These are phyloP conservation scores for Drosophila pachea DNA, from an alignment of 1,140 invertebrate genomes.

Conservation along the genomic window DNA sequence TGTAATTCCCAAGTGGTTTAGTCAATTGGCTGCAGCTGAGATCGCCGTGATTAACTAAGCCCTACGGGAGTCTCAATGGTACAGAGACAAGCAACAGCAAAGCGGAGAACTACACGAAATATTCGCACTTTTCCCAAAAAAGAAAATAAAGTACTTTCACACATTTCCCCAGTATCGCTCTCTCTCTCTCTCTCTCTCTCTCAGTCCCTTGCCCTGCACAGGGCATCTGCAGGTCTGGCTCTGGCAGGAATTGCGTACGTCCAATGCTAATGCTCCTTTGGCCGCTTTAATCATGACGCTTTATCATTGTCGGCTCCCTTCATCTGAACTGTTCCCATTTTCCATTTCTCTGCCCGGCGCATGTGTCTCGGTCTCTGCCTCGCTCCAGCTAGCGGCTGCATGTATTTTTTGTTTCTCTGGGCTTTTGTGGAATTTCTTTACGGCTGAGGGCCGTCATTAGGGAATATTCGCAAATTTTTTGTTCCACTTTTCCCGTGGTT, in stretches of 20 bases:
- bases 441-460: slow-evolving; percentile 59
- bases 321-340: neutral
- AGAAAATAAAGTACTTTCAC: no score
- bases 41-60: slow-evolving; percentile 33
- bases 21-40: slow-evolving; percentile 12
- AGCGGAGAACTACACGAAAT: neutral
- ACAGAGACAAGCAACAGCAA: neutral
- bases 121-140: slow-evolving; percentile 1
- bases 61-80: slow-evolving; percentile 6
- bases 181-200: no score
- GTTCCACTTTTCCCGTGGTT: slow-evolving; percentile 58
- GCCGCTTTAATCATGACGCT: slow-evolving; percentile 36
- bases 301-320: slow-evolving; percentile 32
- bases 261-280: slow-evolving; percentile 32
- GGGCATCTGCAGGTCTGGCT: neutral
- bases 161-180: no score
- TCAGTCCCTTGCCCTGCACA: neutral
- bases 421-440: slow-evolving; percentile 35
- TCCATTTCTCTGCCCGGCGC: slow-evolving; percentile 11
- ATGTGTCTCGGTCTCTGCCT: neutral
- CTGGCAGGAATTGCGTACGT: neutral
- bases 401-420: neutral
- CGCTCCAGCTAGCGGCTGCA: slow-evolving; percentile 4
- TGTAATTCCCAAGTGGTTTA: slow-evolving; percentile 33
- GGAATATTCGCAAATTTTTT: slow-evolving; percentile 67